Evolutionary conservation across 2,113 vertebrate genomes (phyloP), one percentile per base, ranked within the genome.

Genomic region (Psittacula cyanocephala): DNA sequence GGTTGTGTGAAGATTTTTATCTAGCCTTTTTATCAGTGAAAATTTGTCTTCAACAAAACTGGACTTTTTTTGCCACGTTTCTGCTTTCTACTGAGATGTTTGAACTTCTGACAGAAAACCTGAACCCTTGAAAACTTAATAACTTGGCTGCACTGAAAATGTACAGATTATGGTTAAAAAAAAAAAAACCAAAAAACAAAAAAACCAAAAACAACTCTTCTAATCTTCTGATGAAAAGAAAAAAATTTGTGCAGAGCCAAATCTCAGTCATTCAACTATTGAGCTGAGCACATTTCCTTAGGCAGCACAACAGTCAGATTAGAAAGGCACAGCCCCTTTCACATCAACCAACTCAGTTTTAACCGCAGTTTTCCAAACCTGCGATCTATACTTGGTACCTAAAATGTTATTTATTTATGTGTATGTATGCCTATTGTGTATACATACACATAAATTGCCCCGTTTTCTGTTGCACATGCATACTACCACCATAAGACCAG

Each of bases 211-310:
- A 71, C 64, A 80, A 3, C 44, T 63, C 50, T 88, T 83, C 62
- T 86, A 68, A 81, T 69, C 71, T 93, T 86, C 57, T 72, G n/a
- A 81, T 65, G 65, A 72, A 93, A 95, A 88, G 69, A 47, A n/a
- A 86, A 72, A 43, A 74, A 49, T 71, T 52, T 62, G 33, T 63
- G 22, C 52, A 52, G 28, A 91, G 68, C 62, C 86, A 87, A 87
- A 88, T 65, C 44, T n/a, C 63, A 93, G 33, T 69, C 53, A 71
- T 76, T 86, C 65, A 69, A 1, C n/a, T 65, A 18, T 46, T 84
- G 77, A 69, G 37, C 39, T 53, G 90, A 89, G 59, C 1, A 3
- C 25, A 27, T 69, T 86, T 91, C 65, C 69, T 85, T 12, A 5
- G 62, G 70, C 62, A 91, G 78, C 52, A 91, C 72, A 11, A 46